phyloP scores from a whole-genome alignment of 92 coral and sea anemone species.

The Scolanthus callimorphus region DNA sequence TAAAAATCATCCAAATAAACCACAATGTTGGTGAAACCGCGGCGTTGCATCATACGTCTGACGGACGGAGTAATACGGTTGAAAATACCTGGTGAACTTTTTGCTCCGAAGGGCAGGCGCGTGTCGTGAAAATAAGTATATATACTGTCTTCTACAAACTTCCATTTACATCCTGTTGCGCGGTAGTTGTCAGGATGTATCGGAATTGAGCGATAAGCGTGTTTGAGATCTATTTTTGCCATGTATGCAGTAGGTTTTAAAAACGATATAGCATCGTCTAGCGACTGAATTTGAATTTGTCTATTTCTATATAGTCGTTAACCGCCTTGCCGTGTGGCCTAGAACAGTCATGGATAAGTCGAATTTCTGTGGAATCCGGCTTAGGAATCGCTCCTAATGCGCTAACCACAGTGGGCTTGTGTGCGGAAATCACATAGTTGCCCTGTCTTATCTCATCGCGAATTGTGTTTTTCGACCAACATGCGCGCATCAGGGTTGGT shows the following conservation, averaged over 20 bases:
- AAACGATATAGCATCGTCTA: constrained; percentile 20
- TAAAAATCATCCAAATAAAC: constrained; percentile 11
- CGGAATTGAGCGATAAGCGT: constrained; percentile 28
- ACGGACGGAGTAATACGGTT: constrained; percentile 8
- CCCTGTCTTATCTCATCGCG: constrained; percentile 22
- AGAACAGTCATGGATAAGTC: constrained; percentile 36
- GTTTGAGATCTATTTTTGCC: constrained; percentile 23
- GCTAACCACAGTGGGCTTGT: constrained; percentile 33
- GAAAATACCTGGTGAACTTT: constrained; percentile 4
- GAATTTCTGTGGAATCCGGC: constrained; percentile 20
- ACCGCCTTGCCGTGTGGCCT: constrained; percentile 33
- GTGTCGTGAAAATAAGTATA: constrained; percentile 23
- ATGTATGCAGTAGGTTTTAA: constrained; percentile 15
- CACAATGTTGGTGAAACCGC: constrained; percentile 7
- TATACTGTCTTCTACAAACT: constrained; percentile 5
- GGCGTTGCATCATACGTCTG: constrained; percentile 8
- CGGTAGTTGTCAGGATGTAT: constrained; percentile 21
- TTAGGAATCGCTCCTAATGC: constrained; percentile 50
- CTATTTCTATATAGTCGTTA: constrained; percentile 23
- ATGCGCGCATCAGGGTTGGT: neutral
- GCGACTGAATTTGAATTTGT: constrained; percentile 14
- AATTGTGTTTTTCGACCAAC: too few relatives aligned
- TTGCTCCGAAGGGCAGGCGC: constrained; percentile 24
- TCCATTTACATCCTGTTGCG: constrained; percentile 19
- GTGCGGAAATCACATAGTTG: constrained; percentile 15